Percentiles rank a stretch among this genome's conserved stretches.
These are phyloP conservation scores for Pedetes capensis DNA, from an alignment of 2,113 vertebrate genomes.

Conservation along the genomic window DNA sequence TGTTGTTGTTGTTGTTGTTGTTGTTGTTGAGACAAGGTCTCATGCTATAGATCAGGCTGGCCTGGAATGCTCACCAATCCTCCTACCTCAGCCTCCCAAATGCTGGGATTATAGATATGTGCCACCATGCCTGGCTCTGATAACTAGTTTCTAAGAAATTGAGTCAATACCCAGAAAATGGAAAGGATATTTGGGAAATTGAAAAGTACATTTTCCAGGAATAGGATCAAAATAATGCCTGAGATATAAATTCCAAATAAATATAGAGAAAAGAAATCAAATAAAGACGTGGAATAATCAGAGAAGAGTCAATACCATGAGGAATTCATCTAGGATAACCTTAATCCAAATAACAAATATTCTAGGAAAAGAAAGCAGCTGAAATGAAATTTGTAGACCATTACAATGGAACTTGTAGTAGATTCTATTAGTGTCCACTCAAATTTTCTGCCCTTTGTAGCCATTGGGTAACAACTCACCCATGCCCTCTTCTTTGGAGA, in stretches of 20 bases:
- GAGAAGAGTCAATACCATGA: neutral
- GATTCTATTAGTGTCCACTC: fast-evolving
- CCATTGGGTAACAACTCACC: neutral
- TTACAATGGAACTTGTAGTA: neutral
- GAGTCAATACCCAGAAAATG: neutral
- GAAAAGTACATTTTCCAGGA: neutral
- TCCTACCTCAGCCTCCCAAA: too few species aligned
- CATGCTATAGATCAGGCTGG: too few species aligned
- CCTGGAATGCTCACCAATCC: too few species aligned
- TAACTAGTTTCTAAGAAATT: neutral
- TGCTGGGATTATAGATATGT: too few species aligned
- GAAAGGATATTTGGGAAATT: neutral
- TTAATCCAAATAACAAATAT: neutral
- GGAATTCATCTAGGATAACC: neutral
- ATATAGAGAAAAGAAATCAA: neutral
- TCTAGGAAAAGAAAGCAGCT: neutral
- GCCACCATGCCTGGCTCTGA: too few species aligned
- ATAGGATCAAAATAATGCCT: neutral
- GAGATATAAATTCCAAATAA: neutral
- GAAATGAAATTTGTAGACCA: neutral
- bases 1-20: too few species aligned
- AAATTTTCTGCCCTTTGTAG: neutral
- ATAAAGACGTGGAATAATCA: neutral
- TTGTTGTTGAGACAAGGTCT: too few species aligned
- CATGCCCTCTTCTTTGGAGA: neutral